Conservation (phyloP, 2,797 vertebrate genomes). For the Micromesistius poutassou region DNA sequence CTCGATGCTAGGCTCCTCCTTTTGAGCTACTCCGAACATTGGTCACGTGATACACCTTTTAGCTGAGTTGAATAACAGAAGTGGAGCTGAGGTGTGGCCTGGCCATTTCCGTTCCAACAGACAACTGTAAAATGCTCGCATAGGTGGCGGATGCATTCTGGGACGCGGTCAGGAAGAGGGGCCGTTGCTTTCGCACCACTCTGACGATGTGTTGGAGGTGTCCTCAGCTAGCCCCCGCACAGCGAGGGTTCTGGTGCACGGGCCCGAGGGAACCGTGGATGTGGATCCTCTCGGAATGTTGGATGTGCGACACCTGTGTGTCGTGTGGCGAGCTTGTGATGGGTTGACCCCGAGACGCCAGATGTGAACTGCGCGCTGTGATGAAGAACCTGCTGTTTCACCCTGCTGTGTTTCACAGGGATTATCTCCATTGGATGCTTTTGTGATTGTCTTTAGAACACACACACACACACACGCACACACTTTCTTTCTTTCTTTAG, state of each 20-base stretch:
- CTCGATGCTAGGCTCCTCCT: not conserved
- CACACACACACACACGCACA: too few relatives aligned
- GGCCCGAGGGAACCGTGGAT: not conserved
- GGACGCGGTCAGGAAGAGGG: not conserved
- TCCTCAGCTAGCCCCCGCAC: not conserved
- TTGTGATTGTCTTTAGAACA: not conserved
- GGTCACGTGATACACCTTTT: not conserved
- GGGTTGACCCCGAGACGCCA: not conserved
- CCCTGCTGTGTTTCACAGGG: not conserved
- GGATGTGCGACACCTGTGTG: not conserved
- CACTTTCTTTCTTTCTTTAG: too few relatives aligned
- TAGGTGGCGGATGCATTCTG: conserved; percentile 4
- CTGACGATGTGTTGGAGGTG: not conserved
- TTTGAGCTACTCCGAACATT: not conserved
- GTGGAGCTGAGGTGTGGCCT: not conserved
- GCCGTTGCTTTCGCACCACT: not conserved
- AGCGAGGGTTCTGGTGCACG: not conserved
- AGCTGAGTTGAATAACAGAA: not conserved
- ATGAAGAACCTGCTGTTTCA: not conserved
- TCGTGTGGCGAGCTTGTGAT: not conserved
- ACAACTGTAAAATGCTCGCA: not conserved
- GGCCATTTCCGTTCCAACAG: not conserved
- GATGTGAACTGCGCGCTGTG: not conserved
- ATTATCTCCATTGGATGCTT: not conserved
- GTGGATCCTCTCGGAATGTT: not conserved